Evolutionary conservation across 2,113 vertebrate species (phyloP), one percentile per base, ranked within the genome.

Genomic region (Xiphias gladius): DNA sequence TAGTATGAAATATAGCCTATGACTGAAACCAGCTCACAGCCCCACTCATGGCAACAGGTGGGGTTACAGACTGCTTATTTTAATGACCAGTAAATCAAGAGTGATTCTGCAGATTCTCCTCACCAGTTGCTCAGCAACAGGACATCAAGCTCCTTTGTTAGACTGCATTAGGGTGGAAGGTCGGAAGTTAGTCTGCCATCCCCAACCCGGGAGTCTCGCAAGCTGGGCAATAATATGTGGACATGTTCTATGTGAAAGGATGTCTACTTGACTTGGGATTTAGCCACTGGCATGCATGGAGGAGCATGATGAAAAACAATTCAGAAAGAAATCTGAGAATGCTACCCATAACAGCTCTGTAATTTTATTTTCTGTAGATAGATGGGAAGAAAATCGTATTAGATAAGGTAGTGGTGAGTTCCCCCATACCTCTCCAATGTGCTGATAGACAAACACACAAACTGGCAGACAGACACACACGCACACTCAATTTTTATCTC

Each of bases 41-140:
- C 16, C 70, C 67, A 46, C 48, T 63, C 24, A 64, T 66, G 75
- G 76, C 75, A 89, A 89, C 87, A 90, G 55, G 83, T 88, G 59
- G 71, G 50, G 37, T 35, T 87, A 88, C 74, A 78, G 71, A 76
- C 80, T 61, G 39, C 64, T 79, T 76, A 12, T 90, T 84, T 83
- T 88, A 88, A 90, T 84, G 88, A 74, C 76, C 64, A 85, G 84
- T 90, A 88, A 92, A 91, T 93, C 79, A 92, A 87, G 90, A 91
- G 52, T 93, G 92, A 94, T 91, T 89, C 83, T 92, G 93, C 91
- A 93, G 84, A 91, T 90, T 92, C 80, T 89, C 73, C 83, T 76
- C 20, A 59, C 50, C 58, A 62, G 94, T 95, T 94, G 94, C 95
- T 80, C 74, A 57, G 95, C 90, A 94, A 94, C 95, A 66, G 91